phyloP scores from a whole-genome alignment of 2,113 vertebrate species.

The Xiphias gladius region DNA sequence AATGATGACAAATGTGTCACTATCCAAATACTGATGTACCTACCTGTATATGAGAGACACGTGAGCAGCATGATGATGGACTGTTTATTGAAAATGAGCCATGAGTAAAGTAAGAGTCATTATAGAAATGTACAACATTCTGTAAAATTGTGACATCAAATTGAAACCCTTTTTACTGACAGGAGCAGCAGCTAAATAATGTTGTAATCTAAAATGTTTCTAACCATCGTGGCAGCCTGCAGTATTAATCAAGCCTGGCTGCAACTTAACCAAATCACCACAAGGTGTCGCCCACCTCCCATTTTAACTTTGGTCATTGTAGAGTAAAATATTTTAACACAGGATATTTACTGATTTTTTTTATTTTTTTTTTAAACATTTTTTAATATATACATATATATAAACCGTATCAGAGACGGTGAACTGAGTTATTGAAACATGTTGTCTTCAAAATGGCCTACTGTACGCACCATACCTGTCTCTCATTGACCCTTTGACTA shows the following conservation, averaged over 20 bases:
- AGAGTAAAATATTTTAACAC: background rate
- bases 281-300: conserved; percentile 13
- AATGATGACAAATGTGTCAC: no score
- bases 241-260: background rate
- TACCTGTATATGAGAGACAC: background rate
- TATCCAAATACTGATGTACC: no score
- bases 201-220: background rate
- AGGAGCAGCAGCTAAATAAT: conserved; percentile 20
- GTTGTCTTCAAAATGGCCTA: background rate
- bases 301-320: background rate
- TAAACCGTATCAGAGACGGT: no score
- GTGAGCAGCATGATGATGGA: background rate
- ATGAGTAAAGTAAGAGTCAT: background rate
- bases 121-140: background rate
- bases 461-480: background rate
- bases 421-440: no score
- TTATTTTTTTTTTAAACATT: no score
- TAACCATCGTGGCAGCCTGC: background rate
- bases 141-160: background rate
- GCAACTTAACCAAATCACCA: conserved; percentile 7
- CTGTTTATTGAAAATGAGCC: background rate
- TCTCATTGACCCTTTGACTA: background rate
- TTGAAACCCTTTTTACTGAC: background rate
- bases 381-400: no score
- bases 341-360: no score